Base-by-base conservation (phyloP, 2,797 vertebrate species). In the Liparis tanakae region DNA sequence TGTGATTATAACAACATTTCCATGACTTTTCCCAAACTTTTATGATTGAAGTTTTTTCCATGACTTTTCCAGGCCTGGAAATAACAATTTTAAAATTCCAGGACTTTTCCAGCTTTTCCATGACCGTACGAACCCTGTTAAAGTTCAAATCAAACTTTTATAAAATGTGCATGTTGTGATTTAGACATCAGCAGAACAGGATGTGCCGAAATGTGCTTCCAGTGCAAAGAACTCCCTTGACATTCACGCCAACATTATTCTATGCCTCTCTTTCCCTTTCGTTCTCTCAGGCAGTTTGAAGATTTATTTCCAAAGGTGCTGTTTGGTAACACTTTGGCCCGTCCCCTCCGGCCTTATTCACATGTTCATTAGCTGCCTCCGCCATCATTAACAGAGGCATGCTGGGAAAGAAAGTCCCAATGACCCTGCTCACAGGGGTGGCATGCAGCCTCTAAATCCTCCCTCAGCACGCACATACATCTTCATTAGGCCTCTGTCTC, bases 401-500 rank as follows among this genome's bases (percentile, higher is more conserved):
- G 80, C 85, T 82, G 80, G 74, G 76, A 85, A 79, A 78, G 55
- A 60, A 63, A 84, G 80, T 85, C 70, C 77, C 73, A 71, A 10
- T 67, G 80, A 87, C 70, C 76, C 74, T 58, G 37, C 80, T 76
- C 68, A 59, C 65, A 79, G 74, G 66, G 80, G 75, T 76, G 70
- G 73, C 83, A 76, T 69, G 70, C 59, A 80, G 75, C 70, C 60
- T 64, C 25, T 55, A 73, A 78, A 75, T 82, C 72, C 75, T 78
- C 87, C 83, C 84, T 64, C 48, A 73, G 72, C 58, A 75, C 51
- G 63, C 46, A 67, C 82, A 86, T 85, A 80, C 48, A 82, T 89
- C 87, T 92, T 87, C 83, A 90, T 92, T 87, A 88, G 62, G 63
- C 41, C 66, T 78, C 43, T 43, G 70, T 79, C 58, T 46, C 59